Percentiles rank a stretch among this genome's conserved stretches.
Conservation (phyloP, 92 coral and sea anemone genomes). For the Chrysogorgia sp. region DNA sequence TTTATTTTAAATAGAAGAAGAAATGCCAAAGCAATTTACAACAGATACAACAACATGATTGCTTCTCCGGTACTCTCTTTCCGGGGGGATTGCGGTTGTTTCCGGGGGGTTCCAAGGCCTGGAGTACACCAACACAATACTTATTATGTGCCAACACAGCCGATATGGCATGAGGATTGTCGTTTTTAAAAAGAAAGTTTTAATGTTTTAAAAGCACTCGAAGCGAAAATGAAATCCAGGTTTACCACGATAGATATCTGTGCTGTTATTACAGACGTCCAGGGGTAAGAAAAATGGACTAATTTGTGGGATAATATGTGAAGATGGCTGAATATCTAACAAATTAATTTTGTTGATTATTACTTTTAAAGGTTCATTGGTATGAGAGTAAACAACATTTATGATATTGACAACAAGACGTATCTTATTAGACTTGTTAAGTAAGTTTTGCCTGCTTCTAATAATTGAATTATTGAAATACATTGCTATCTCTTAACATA, state of each 20-base stretch:
- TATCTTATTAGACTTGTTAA: constrained; percentile 86
- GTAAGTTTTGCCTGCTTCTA: constrained; percentile 55
- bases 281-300: constrained; percentile 70
- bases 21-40: neutral
- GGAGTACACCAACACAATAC: too few relatives aligned
- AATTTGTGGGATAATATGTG: neutral
- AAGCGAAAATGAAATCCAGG: constrained; percentile 73
- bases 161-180: neutral
- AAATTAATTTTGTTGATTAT: neutral
- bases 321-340: neutral
- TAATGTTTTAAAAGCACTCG: neutral
- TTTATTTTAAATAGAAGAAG: neutral
- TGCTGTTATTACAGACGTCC: constrained; percentile 69
- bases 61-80: too few relatives aligned
- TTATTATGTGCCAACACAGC: neutral
- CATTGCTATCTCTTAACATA: neutral
- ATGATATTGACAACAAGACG: constrained; percentile 94
- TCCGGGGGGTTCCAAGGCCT: too few relatives aligned
- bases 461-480: neutral
- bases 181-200: neutral
- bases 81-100: too few relatives aligned
- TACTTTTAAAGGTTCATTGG: constrained; percentile 70
- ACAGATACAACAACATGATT: neutral
- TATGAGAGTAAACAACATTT: constrained; percentile 89
- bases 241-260: constrained; percentile 92